Base-by-base conservation (phyloP, 2,888 invertebrate species). In the Iphiclides podalirius region DNA sequence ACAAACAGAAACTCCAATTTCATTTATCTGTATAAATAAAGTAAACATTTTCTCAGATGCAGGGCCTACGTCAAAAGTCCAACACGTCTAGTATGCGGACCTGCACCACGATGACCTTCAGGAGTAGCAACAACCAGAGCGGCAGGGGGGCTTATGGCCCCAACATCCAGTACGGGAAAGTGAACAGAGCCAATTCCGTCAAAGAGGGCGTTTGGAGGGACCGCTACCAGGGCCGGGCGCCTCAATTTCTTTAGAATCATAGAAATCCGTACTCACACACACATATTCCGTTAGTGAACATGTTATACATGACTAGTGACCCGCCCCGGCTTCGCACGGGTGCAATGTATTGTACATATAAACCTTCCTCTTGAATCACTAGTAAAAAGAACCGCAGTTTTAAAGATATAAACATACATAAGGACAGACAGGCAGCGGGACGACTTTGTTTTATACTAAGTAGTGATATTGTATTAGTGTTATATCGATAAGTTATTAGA, bases 41-140 rank as follows among this genome's bases (percentile, higher is more conserved):
- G n/a, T 31, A 11, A 11, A 3, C 20, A 28, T 34, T 14, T 34
- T 12, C 26, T 8, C 78, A 87, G 87, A 86, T 86, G 86, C 86
- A 85, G 73, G 86, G 85, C 34, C 69, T 86, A 60, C 85, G 82
- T 72, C 85, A 84, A 83, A 87, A 85, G 58, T 83, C 82, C 73
- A 85, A 82, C 80, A 84, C 85, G 73, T 86, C 84, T 77, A 86
- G 86, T 54, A 63, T 75, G 59, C 53, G 80, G 1, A 85, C 86
- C 0, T 78, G 82, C 42, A 85, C 83, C 1, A 84, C 86, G 0
- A 75, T 82, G 0, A 83, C 83, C 0, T 80, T 79, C 53, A 62
- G 83, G 9, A 84, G 84, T 56, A 84, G 81, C 60, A 76, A 72
- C 62, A 74, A 73, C 52, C 79, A 73, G 47, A 56, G 70, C 0